Percentiles rank a stretch among this genome's conserved stretches.
These are phyloP conservation scores for Hemithea aestivaria DNA, from an alignment of 2,888 invertebrate genomes.

Conservation along the genomic window DNA sequence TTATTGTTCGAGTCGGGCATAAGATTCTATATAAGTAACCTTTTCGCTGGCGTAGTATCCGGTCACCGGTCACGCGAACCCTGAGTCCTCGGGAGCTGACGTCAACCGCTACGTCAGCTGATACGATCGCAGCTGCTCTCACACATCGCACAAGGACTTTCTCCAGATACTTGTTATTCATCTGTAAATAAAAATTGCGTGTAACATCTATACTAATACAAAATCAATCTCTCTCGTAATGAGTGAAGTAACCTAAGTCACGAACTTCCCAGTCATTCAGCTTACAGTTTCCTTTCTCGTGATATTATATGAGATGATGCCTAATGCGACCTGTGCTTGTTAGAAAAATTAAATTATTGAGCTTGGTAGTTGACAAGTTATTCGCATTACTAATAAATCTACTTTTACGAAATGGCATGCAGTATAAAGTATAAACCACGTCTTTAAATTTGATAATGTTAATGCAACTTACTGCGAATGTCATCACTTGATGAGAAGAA, in stretches of 20 bases:
- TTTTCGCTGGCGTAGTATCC: conserved; percentile 16
- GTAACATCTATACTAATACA: no score
- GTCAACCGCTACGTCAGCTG: conserved; percentile 32
- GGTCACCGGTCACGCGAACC: conserved; percentile 34
- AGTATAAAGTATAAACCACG: no score
- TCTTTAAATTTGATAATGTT: no score
- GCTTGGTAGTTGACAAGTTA: no score
- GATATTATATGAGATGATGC: conserved; percentile 15
- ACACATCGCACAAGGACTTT: conserved; percentile 7
- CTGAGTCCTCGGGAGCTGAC: conserved; percentile 28
- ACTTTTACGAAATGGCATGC: no score
- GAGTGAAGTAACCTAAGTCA: no score
- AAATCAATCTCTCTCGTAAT: no score
- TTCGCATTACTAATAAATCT: no score
- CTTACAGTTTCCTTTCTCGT: conserved; percentile 16
- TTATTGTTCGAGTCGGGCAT: conserved; percentile 3
- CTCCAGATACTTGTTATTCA: no score
- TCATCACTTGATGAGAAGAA: no score
- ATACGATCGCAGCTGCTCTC: conserved; percentile 14
- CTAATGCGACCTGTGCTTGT: conserved; percentile 15
- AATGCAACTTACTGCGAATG: no score
- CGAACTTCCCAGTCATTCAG: neutral
- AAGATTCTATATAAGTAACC: conserved; percentile 13
- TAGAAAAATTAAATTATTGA: conserved; percentile 7
- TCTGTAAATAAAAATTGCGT: no score